Conservation (phyloP, 2,888 invertebrate genomes). For the Pachycephus smyrnensis region DNA sequence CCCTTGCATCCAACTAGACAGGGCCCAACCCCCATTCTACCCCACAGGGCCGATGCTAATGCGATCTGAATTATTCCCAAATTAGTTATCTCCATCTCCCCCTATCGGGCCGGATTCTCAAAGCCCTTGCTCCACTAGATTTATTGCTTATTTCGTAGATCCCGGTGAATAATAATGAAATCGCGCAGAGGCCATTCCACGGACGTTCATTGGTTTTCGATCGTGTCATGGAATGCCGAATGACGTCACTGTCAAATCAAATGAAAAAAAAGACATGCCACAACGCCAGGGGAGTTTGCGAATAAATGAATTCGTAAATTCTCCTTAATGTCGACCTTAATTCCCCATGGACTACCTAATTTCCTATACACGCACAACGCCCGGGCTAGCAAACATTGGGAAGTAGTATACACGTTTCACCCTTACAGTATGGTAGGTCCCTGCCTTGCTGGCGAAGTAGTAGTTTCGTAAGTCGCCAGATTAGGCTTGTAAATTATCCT, state of each 20-base stretch:
- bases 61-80: slow-evolving; percentile 9
- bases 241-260: background rate
- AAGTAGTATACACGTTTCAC: background rate
- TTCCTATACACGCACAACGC: background rate
- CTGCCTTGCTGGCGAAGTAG: background rate
- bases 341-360: background rate
- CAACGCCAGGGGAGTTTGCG: background rate
- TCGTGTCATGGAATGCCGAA: background rate
- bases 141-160: slow-evolving; percentile 7
- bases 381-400: background rate
- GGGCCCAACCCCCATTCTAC: slow-evolving; percentile 3
- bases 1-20: slow-evolving; percentile 20
- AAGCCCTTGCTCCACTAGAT: background rate
- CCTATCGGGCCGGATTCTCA: background rate
- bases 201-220: background rate
- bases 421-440: background rate
- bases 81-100: slow-evolving; percentile 5
- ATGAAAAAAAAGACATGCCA: background rate
- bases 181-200: background rate
- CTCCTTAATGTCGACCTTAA: background rate
- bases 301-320: background rate
- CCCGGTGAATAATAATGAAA: slow-evolving; percentile 4
- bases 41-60: slow-evolving; percentile 1
- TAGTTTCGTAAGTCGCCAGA: slow-evolving; percentile 1
- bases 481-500: slow-evolving; percentile 10